These are phyloP conservation scores for Rhyacophila brunnea DNA, from an alignment of 1,140 invertebrate genomes.

Conservation along the genomic window DNA sequence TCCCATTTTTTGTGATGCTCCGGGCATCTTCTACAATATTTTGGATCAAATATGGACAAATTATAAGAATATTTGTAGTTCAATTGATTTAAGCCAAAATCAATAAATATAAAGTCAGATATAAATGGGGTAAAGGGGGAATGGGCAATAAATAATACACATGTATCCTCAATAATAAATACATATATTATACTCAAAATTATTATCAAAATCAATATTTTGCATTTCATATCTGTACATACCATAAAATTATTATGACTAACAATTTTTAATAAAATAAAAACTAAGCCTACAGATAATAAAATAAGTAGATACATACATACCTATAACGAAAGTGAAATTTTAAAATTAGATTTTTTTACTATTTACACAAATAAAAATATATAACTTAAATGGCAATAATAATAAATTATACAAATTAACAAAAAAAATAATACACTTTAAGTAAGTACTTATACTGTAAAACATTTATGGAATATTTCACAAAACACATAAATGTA, in stretches of 20 bases:
- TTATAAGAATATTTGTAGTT: too few species aligned
- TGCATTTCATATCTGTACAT: neutral
- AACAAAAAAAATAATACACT: neutral
- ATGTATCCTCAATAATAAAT: neutral
- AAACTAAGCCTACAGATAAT: neutral
- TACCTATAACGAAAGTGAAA: too few species aligned
- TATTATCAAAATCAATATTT: constrained; percentile 5
- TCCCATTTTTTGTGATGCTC: too few species aligned
- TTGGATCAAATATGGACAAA: too few species aligned
- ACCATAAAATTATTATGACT: neutral
- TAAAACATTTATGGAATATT: constrained; percentile 36
- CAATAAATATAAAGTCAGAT: too few species aligned
- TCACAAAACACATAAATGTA: constrained; percentile 31
- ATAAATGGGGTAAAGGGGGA: too few species aligned
- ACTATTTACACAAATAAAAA: constrained; percentile 3
- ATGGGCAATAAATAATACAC: too few species aligned
- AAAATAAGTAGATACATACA: too few species aligned
- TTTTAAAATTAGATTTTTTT: neutral
- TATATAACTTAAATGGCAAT: neutral
- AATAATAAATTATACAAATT: neutral
- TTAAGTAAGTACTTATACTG: constrained; percentile 16
- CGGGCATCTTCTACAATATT: too few species aligned
- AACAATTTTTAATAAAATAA: neutral
- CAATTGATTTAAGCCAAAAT: too few species aligned
- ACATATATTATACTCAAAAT: neutral